Percentiles rank a stretch among this genome's conserved stretches.
Evolutionary conservation across 2,888 invertebrate species (phyloP).

Genomic region (Philopedon plagiatum): DNA sequence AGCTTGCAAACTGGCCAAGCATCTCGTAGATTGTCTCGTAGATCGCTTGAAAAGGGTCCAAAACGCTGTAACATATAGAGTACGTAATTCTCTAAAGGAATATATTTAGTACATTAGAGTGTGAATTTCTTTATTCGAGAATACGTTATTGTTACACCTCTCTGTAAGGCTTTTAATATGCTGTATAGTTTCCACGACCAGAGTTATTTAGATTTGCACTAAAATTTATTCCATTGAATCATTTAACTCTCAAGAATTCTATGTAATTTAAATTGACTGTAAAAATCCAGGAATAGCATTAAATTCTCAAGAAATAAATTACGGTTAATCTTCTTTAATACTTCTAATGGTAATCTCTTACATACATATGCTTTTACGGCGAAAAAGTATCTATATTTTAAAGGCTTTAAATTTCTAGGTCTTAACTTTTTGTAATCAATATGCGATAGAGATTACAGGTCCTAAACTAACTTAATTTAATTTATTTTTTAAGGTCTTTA

Average conservation of each 20-base stretch:
- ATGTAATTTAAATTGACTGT: conserved; percentile 27
- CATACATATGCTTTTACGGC: conserved; percentile 14
- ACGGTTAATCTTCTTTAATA: conserved; percentile 18
- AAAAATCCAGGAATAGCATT: conserved; percentile 27
- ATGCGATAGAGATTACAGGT: not conserved
- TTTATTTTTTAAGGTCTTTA: no score
- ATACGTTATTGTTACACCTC: no score
- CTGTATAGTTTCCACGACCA: not conserved
- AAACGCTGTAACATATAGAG: no score
- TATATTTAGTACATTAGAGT: no score
- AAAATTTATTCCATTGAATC: conserved; percentile 10
- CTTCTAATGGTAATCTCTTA: conserved; percentile 31
- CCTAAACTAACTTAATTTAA: no score
- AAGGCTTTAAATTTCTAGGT: conserved; percentile 4
- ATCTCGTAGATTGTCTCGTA: no score
- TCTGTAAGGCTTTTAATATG: no score
- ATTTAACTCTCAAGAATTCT: conserved; percentile 15
- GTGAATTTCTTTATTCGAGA: no score
- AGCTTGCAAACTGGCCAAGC: no score
- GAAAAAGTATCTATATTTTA: conserved; percentile 16
- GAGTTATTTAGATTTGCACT: conserved; percentile 18
- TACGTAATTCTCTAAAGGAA: no score
- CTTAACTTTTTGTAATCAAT: not conserved
- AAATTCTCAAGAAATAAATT: conserved; percentile 33
- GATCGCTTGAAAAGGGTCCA: no score